phyloP scores from a whole-genome alignment of 2,113 vertebrate genomes.

The Malurus alboscapulatus region DNA sequence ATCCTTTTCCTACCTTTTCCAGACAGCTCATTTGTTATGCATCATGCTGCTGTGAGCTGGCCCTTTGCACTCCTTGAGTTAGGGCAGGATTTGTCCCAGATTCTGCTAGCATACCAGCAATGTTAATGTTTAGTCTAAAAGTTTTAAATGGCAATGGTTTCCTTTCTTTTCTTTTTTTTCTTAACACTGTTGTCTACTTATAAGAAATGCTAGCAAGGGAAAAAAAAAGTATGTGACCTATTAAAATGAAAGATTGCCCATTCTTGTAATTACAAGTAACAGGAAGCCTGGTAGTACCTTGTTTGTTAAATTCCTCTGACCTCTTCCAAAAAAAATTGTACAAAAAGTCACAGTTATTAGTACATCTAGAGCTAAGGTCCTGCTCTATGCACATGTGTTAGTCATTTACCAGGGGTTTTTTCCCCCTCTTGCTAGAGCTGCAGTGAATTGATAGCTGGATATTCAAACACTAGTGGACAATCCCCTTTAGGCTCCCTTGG shows the following conservation, averaged over 20 bases:
- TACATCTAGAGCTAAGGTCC: conserved; percentile 31
- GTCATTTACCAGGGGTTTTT: conserved; percentile 2
- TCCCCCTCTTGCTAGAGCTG: background rate
- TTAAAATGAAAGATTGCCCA: conserved; percentile 58
- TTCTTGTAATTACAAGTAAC: conserved; percentile 64
- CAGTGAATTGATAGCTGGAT: conserved; percentile 57
- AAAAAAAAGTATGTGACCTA: conserved; percentile 47
- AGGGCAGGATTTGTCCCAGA: conserved; percentile 37
- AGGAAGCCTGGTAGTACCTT: conserved; percentile 56
- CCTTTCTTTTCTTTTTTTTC: background rate
- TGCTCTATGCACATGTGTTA: conserved; percentile 56
- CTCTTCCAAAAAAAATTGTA: conserved; percentile 23
- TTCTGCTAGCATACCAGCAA: background rate
- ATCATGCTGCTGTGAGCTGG: background rate
- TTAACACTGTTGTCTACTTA: background rate
- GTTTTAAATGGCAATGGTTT: conserved; percentile 29
- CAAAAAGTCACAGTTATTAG: conserved; percentile 57
- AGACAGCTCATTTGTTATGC: background rate
- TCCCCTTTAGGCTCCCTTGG: conserved; percentile 59
- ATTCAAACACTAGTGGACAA: conserved; percentile 52
- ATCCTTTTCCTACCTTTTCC: conserved; percentile 7
- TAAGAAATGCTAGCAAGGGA: conserved; percentile 4
- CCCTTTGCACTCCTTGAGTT: background rate
- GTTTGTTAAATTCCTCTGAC: conserved; percentile 55
- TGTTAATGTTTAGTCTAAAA: conserved; percentile 53